Percentiles rank a stretch among this genome's conserved stretches.
phyloP scores from a whole-genome alignment of 2,113 vertebrate genomes.

The Corydoras maculifer region DNA sequence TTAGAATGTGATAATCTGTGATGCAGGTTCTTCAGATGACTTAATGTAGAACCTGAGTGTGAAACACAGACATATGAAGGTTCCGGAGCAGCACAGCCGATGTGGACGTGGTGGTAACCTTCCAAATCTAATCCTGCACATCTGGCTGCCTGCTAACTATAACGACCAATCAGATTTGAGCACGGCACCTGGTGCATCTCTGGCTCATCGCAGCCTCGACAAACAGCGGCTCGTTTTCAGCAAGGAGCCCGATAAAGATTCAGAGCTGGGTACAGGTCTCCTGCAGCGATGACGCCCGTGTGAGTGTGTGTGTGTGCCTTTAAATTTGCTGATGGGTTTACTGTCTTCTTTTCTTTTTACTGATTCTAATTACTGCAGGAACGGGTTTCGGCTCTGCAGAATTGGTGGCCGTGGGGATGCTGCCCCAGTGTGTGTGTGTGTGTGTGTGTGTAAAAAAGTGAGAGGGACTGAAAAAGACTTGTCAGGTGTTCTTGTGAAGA shows the following conservation, averaged over 20 bases:
- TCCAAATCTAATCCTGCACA: not conserved
- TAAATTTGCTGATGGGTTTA: slow-evolving; percentile 18
- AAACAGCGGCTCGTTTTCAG: slow-evolving; percentile 41
- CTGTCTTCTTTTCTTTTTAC: slow-evolving; percentile 16
- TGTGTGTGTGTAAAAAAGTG: slow-evolving; percentile 3
- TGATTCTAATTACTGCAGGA: slow-evolving; percentile 16
- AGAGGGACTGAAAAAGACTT: slow-evolving; percentile 48
- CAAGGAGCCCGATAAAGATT: slow-evolving; percentile 41
- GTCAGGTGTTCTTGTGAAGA: slow-evolving; percentile 57
- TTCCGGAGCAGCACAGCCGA: not conserved
- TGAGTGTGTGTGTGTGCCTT: slow-evolving; percentile 16
- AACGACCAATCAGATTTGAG: not conserved
- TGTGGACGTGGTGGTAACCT: slow-evolving; percentile 2
- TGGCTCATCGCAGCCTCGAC: slow-evolving; percentile 27
- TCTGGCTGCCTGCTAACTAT: not conserved
- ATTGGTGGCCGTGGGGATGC: not conserved
- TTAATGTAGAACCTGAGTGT: too few species aligned
- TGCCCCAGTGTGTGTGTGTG: not conserved
- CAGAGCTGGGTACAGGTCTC: slow-evolving; percentile 24
- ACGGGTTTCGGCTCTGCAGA: slow-evolving; percentile 4
- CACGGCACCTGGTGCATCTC: slow-evolving; percentile 24
- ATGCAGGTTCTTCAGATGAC: too few species aligned
- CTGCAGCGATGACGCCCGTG: not conserved
- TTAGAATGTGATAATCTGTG: too few species aligned
- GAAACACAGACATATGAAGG: not conserved